phyloP scores from a whole-genome alignment of 2,113 vertebrate genomes.

The Periophthalmodon schlosseri region DNA sequence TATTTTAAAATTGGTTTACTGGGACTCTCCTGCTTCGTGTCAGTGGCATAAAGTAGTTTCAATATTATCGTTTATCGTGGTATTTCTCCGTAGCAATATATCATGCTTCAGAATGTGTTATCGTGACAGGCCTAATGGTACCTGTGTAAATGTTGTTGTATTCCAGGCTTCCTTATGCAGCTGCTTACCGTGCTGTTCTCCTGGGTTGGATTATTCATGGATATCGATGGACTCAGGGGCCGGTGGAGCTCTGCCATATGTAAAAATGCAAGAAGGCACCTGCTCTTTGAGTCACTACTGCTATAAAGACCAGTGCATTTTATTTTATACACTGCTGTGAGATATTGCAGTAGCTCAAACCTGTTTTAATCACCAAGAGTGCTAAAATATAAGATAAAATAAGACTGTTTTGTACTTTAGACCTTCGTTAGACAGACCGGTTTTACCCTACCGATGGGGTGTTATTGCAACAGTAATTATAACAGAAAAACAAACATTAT shows the following conservation, averaged over 20 bases:
- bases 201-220: constrained; percentile 66
- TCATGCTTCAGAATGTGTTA: no score
- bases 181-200: constrained; percentile 39
- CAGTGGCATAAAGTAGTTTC: no score
- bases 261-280: constrained; percentile 57
- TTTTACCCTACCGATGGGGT: no score
- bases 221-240: constrained; percentile 58
- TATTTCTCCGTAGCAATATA: no score
- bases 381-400: not conserved
- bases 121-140: no score
- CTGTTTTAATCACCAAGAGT: not conserved
- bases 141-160: constrained; percentile 3
- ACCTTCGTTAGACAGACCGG: no score
- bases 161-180: constrained; percentile 13
- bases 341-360: not conserved
- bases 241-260: constrained; percentile 44
- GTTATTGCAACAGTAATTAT: no score
- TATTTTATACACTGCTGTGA: not conserved
- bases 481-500: no score
- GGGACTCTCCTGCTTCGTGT: no score
- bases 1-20: no score
- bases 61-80: no score
- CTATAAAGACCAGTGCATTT: not conserved
- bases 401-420: no score
- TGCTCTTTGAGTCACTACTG: constrained; percentile 24